Evolutionary conservation across 2,113 vertebrate genomes (phyloP), one percentile per base, ranked within the genome.

Genomic region (Tiliqua scincoides): DNA sequence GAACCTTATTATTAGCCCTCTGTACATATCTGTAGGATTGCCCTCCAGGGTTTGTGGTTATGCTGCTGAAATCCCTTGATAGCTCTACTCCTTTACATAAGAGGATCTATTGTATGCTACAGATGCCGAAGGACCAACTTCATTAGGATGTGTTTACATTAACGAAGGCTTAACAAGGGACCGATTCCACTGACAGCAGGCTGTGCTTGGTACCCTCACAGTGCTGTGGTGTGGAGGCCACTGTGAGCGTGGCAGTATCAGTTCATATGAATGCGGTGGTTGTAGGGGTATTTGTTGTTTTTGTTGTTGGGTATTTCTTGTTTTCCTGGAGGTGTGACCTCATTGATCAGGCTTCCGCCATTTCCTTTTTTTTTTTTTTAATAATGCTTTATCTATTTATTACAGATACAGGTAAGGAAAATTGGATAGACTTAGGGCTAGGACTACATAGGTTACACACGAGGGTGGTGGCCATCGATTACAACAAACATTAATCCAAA

Each of bases 141-240:
- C 82, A 76, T 86, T 72, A 81, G 54, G 72, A 40, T 78, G 79
- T 89, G 87, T 82, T 80, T 91, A 77, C 76, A 59, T 82, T 84
- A 78, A 54, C 48, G 12, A 20, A 74, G 76, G 48, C 37, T 74
- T 57, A 63, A 54, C 59, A 59, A 87, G 52, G 15, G 40, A 20
- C 9, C 61, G 52, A 62, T 68, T 85, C 54, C 78, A 35, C 12
- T 25, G 70, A 15, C 63, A 54, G 21, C 40, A 67, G n/a, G 14
- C 40, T 25, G 0, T 84, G 48, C 65, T 84, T 7, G 5, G n/a
- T 65, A 72, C 23, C 5, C 43, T 63, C 11, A 4, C 63, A n/a
- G 6, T 57, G 12, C 40, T 6, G 40, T n/a, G 3, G 6, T 48
- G 74, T 35, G 54, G 54, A 35, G 48, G 75, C 21, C 27, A 74